phyloP scores from a whole-genome alignment of 2,113 vertebrate species.

The Miniopterus natalensis region DNA sequence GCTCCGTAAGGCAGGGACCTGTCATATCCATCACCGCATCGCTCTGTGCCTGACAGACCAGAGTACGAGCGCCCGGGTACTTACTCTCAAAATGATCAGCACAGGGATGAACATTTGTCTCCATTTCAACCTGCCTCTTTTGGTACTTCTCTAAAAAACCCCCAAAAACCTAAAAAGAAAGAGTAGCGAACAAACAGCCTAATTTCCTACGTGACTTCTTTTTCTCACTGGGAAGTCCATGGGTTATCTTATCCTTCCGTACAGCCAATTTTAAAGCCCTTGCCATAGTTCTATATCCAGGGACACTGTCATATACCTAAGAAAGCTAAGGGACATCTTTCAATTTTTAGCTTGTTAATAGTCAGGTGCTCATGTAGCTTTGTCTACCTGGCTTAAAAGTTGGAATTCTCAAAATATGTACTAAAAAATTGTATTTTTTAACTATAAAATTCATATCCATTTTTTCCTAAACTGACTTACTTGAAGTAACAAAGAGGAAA shows the following conservation, averaged over 20 bases:
- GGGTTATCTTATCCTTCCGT: not conserved
- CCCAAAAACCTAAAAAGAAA: not conserved
- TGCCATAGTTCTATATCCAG: not conserved
- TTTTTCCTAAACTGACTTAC: not conserved
- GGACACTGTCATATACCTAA: not conserved
- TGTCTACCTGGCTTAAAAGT: not conserved
- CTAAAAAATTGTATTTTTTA: not conserved
- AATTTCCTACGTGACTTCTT: not conserved
- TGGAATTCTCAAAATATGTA: not conserved
- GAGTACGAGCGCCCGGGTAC: not conserved
- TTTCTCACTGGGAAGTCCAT: not conserved
- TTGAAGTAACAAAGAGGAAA: not conserved
- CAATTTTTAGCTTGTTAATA: not conserved
- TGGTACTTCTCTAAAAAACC: not conserved
- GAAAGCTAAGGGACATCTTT: not conserved
- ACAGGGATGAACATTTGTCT: not conserved
- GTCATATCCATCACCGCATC: not conserved
- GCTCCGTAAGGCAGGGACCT: not conserved
- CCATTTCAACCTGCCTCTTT: not conserved
- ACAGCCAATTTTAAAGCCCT: not conserved
- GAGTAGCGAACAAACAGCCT: not conserved
- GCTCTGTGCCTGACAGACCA: not conserved
- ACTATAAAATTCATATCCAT: not conserved
- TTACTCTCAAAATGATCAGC: not conserved
- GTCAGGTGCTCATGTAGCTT: not conserved